Evolutionary conservation across 2,797 vertebrate species (phyloP).

Genomic region (Menidia menidia): DNA sequence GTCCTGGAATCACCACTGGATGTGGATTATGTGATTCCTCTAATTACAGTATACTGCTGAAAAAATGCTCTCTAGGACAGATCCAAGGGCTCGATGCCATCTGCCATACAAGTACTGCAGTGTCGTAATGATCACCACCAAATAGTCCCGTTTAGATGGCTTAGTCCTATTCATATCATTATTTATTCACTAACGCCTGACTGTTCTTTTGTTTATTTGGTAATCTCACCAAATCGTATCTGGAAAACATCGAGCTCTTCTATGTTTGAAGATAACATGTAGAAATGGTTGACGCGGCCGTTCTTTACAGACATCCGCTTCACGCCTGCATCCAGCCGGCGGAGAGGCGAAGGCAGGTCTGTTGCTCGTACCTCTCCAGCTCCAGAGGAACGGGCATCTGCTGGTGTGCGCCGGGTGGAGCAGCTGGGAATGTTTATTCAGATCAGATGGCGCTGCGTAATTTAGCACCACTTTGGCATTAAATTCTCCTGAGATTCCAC

Average conservation of each 20-base stretch:
- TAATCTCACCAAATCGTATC: background rate
- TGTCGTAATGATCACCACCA: background rate
- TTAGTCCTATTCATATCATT: conserved; percentile 4
- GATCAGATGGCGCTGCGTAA: conserved; percentile 51
- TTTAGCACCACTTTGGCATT: conserved; percentile 44
- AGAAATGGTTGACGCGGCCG: conserved; percentile 10
- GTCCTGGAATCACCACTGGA: conserved; percentile 55
- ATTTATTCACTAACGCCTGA: conserved; percentile 6
- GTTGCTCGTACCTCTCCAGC: conserved; percentile 21
- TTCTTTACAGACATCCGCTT: conserved; percentile 25
- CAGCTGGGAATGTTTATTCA: conserved; percentile 68
- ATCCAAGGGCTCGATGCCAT: conserved; percentile 53
- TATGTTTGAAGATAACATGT: conserved; percentile 34
- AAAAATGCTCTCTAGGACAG: conserved; percentile 51
- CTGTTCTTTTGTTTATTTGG: background rate
- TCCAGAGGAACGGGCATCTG: conserved; percentile 28
- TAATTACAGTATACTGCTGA: conserved; percentile 49
- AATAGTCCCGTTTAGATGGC: conserved; percentile 12
- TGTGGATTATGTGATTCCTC: conserved; percentile 53
- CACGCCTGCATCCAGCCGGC: conserved; percentile 28
- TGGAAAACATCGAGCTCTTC: conserved; percentile 24
- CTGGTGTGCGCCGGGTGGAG: conserved; percentile 32
- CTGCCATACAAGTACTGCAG: conserved; percentile 50
- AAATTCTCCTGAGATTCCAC: conserved; percentile 33
- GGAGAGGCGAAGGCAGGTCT: conserved; percentile 54